Percentiles rank a stretch among this genome's conserved stretches.
These are phyloP conservation scores for Stegastes partitus DNA, from an alignment of 2,113 vertebrate genomes.

Conservation along the genomic window DNA sequence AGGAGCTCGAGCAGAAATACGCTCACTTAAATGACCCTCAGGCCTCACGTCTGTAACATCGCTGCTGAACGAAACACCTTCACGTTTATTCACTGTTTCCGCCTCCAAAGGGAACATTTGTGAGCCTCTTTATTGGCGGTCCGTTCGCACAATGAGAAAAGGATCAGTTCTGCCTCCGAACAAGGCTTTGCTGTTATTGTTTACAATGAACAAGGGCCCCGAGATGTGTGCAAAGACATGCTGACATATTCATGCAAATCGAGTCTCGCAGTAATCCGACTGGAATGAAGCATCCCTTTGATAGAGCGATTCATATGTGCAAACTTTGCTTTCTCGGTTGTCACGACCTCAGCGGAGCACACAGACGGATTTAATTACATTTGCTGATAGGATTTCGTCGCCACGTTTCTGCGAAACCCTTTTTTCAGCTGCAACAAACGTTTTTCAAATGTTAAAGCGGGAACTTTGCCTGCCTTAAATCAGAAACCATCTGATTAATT, in stretches of 20 bases:
- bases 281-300: conserved; percentile 35
- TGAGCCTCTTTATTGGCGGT: conserved; percentile 42
- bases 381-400: not conserved
- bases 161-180: conserved; percentile 56
- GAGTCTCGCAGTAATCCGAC: conserved; percentile 13
- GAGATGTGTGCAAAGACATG: conserved; percentile 56
- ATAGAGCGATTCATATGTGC: conserved; percentile 13
- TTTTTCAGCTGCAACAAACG: no score
- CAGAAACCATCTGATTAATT: not conserved
- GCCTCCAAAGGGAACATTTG: conserved; percentile 28
- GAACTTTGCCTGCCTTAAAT: not conserved
- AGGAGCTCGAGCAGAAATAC: no score
- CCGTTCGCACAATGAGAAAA: conserved; percentile 33
- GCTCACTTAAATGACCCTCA: no score
- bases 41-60: no score
- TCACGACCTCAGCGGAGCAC: not conserved
- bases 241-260: conserved; percentile 64
- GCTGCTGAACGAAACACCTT: not conserved
- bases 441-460: no score
- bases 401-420: no score
- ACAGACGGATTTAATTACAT: not conserved
- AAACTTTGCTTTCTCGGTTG: conserved; percentile 12
- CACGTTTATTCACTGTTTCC: not conserved
- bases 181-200: conserved; percentile 75
- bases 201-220: conserved; percentile 75